These are phyloP conservation scores for Cynodonichthys magdalenae DNA, from an alignment of 2,797 vertebrate species.

Conservation along the genomic window DNA sequence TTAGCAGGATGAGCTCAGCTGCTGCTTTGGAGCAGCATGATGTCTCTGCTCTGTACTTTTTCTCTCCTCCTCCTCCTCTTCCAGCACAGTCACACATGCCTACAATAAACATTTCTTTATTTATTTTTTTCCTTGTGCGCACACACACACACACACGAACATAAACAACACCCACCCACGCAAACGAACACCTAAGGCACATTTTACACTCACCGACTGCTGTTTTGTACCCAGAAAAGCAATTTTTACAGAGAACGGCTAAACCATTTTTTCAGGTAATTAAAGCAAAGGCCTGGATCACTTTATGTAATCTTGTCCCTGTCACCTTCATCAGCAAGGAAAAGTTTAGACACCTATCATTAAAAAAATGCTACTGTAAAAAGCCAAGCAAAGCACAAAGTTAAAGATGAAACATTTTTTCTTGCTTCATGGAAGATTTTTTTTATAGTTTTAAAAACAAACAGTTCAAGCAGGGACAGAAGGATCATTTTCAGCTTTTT, in stretches of 20 bases:
- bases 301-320: conserved; percentile 15
- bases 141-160: conserved; percentile 20
- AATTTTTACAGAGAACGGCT: conserved; percentile 33
- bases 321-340: neutral
- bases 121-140: conserved; percentile 23
- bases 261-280: conserved; percentile 49
- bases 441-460: neutral
- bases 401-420: neutral
- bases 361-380: neutral
- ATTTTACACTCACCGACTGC: conserved; percentile 50
- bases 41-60: conserved; percentile 49
- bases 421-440: neutral
- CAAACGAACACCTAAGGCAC: conserved; percentile 52
- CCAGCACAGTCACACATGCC: conserved; percentile 52
- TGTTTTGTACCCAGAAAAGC: conserved; percentile 34
- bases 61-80: conserved; percentile 40
- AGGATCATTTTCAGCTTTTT: neutral
- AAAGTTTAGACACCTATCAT: neutral
- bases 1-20: conserved; percentile 39
- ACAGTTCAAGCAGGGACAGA: neutral
- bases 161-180: conserved; percentile 49
- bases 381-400: neutral
- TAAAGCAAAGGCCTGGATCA: conserved; percentile 19
- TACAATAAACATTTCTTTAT: conserved; percentile 61
- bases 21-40: conserved; percentile 44